Base-by-base conservation (phyloP, 2,888 invertebrate genomes). In the Teleogryllus oceanicus region DNA sequence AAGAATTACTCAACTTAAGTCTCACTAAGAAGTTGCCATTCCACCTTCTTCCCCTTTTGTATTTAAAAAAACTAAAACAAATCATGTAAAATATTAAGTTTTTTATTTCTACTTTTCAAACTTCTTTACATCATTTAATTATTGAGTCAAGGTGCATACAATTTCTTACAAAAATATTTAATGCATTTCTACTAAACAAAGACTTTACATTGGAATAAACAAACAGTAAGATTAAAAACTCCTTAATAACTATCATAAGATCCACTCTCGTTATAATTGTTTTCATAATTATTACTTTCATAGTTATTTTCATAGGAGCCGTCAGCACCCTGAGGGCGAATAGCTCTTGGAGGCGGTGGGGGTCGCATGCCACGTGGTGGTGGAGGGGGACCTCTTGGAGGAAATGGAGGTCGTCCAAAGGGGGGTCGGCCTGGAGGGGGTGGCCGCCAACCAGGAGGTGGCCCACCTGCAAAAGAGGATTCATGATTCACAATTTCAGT, bases 351-450 rank as follows among this genome's bases (percentile, higher is more conserved):
- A 50, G 83, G 83, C 50, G 83, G 83, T n/a, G 84, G 84, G 18
- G 84, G 83, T 80, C 83, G 82, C 80, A 83, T 83, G n/a, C 81
- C 85, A 83, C 89, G 90, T 50, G 92, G 92, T 12, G 93, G 94
- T 82, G 93, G 93, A 0, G 93, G 92, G 0, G 93, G 92, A 74
- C 93, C 92, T 83, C 92, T 90, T 74, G 93, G 92, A 11, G 93
- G 92, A 82, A 93, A 90, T 1, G 90, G 88, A 74, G 90, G 89
- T 82, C 89, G 85, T 78, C 87, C 87, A 82, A 87, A 90, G 1
- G 89, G 88, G 2, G 90, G 89, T 1, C 90, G 88, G 75, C 89
- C 88, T 81, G 88, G 88, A 49, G 89, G 88, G 20, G 92, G 92
- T 62, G 91, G 91, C 80, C 93, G 88, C 92, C 92, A 92, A 37